Percentiles rank a stretch among this genome's conserved stretches.
Conservation (phyloP, 2,113 vertebrate genomes). For the Galemys pyrenaicus region DNA sequence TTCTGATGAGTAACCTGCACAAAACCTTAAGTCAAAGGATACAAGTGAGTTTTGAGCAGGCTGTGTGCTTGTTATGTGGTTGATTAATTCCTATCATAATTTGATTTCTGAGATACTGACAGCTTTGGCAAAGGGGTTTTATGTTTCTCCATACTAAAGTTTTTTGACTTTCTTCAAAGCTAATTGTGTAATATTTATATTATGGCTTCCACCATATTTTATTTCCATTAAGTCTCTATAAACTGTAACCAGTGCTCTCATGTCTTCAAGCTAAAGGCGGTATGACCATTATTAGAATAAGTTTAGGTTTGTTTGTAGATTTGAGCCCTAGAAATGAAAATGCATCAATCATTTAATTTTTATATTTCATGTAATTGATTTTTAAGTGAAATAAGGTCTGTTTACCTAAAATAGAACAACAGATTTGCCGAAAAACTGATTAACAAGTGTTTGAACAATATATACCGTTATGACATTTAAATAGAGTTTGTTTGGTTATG, state of each 20-base stretch:
- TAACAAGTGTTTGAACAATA: conserved; percentile 53
- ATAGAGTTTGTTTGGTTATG: conserved; percentile 76
- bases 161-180: not conserved
- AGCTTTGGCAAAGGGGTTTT: not conserved
- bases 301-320: conserved; percentile 28
- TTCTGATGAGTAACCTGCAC: not conserved
- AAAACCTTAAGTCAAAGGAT: not conserved
- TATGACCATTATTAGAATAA: not conserved
- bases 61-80: not conserved
- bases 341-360: not conserved
- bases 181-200: not conserved
- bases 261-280: not conserved
- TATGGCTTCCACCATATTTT: not conserved
- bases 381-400: conserved; percentile 54
- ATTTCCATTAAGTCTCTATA: not conserved
- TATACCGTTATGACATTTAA: conserved; percentile 66
- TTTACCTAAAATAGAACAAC: conserved; percentile 32
- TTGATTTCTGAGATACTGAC: not conserved
- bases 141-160: not conserved
- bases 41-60: not conserved
- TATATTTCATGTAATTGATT: conserved; percentile 42
- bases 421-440: conserved; percentile 48
- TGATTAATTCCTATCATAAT: not conserved
- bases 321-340: not conserved
- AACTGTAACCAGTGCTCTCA: not conserved